Evolutionary conservation across 2,797 vertebrate species (phyloP).

Genomic region (Syndactyla subalaris): DNA sequence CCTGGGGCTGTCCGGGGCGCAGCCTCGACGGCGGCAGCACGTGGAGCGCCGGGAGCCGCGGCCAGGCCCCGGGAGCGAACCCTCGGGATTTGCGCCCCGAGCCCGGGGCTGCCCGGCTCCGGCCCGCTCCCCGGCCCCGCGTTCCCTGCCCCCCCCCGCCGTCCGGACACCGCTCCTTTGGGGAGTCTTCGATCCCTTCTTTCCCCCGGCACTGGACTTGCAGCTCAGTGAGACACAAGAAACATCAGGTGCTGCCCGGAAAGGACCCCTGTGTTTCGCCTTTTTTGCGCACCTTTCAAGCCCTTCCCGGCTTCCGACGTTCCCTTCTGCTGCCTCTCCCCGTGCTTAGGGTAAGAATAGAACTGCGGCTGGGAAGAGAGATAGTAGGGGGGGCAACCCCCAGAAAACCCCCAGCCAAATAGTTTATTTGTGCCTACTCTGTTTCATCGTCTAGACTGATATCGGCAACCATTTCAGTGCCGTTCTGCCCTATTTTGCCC

Average conservation of each 20-base stretch:
- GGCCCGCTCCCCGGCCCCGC: neutral
- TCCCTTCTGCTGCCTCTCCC: neutral
- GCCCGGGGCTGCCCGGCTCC: neutral
- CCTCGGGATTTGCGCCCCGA: neutral
- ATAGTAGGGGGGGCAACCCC: accelerated
- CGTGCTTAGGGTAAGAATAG: neutral
- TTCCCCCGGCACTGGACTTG: neutral
- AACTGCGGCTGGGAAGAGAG: neutral
- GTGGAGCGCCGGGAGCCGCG: neutral
- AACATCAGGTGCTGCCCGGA: neutral
- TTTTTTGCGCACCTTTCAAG: neutral
- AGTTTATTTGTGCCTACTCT: neutral
- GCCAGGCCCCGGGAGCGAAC: neutral
- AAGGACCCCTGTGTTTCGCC: accelerated
- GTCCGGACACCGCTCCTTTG: neutral
- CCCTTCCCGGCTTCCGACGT: neutral
- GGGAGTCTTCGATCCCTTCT: neutral
- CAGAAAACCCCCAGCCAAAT: neutral
- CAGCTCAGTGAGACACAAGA: neutral
- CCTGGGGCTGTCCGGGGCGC: neutral
- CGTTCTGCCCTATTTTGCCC: neutral
- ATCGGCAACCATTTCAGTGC: neutral
- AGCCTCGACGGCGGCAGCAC: neutral
- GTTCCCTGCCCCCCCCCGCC: neutral
- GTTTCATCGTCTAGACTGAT: neutral